Conservation (phyloP, 2,888 invertebrate species). For the Biston stratarius region DNA sequence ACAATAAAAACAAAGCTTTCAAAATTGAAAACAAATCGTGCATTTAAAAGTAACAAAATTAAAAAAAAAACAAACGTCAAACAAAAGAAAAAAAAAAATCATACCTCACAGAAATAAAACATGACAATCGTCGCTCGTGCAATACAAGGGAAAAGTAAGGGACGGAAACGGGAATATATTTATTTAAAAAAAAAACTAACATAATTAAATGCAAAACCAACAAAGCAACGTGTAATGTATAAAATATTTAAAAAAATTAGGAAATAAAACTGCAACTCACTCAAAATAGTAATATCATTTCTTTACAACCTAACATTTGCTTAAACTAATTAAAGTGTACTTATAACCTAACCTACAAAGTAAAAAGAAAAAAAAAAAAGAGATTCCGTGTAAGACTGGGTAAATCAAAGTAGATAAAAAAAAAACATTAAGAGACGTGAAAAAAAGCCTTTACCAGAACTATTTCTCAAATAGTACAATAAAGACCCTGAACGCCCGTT, state of each 20-base stretch:
- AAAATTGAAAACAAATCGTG: slow-evolving; percentile 21
- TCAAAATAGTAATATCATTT: slow-evolving; percentile 68
- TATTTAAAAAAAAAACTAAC: slow-evolving; percentile 58
- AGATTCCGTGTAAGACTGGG: slow-evolving; percentile 41
- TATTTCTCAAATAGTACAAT: slow-evolving; percentile 81
- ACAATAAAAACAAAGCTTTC: neutral
- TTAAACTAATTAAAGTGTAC: slow-evolving; percentile 68
- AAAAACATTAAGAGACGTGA: slow-evolving; percentile 48
- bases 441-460: slow-evolving; percentile 69
- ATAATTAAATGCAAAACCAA: slow-evolving; percentile 57
- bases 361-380: slow-evolving; percentile 49
- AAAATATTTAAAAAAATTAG: slow-evolving; percentile 56
- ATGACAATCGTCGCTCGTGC: slow-evolving; percentile 74
- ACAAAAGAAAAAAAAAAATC: slow-evolving; percentile 67
- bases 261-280: slow-evolving; percentile 64
- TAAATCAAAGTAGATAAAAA: slow-evolving; percentile 5
- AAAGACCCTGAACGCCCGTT: slow-evolving; percentile 67
- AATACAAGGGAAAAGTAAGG: slow-evolving; percentile 62
- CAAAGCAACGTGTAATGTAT: slow-evolving; percentile 54
- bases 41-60: slow-evolving; percentile 23
- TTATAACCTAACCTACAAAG: slow-evolving; percentile 69
- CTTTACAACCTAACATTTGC: slow-evolving; percentile 74
- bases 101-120: slow-evolving; percentile 74
- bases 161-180: slow-evolving; percentile 69
- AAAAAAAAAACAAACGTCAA: slow-evolving; percentile 52